A percentile compares a stretch with the other conserved stretches of the same genome.
Evolutionary conservation across 92 coral and sea anemone genomes (phyloP).

Genomic region (Heliopora coerulea): DNA sequence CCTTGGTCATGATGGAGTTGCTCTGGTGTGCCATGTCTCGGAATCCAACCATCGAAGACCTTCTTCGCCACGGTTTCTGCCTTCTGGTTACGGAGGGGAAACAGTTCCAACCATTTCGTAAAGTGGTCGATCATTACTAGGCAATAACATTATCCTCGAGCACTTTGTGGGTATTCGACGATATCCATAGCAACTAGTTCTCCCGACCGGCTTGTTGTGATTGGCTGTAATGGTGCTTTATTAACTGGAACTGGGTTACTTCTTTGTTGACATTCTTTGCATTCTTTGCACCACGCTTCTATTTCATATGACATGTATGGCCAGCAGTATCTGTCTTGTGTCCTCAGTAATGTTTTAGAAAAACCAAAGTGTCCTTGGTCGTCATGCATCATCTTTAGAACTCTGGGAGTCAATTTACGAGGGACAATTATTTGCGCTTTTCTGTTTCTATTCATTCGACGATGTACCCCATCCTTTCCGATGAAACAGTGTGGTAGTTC

Average conservation of each 20-base stretch:
- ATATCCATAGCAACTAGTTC: too few relatives aligned
- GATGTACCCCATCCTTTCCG: conserved; percentile 41
- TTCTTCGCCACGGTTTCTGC: too few relatives aligned
- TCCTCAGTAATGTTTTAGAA: conserved; percentile 34
- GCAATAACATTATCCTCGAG: too few relatives aligned
- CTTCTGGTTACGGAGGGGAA: too few relatives aligned
- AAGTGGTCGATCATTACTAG: too few relatives aligned
- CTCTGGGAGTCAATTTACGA: conserved; percentile 32
- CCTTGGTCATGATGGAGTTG: too few relatives aligned
- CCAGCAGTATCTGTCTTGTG: conserved; percentile 38
- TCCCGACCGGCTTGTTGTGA: too few relatives aligned
- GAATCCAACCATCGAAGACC: too few relatives aligned
- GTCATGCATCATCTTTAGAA: conserved; percentile 53
- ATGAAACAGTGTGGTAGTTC: conserved; percentile 22
- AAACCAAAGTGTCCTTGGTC: conserved; percentile 52
- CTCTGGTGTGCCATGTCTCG: too few relatives aligned
- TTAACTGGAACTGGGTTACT: conserved; percentile 41
- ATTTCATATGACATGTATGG: conserved; percentile 37
- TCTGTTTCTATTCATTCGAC: conserved; percentile 19
- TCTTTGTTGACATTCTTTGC: conserved; percentile 43
- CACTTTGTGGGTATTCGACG: too few relatives aligned
- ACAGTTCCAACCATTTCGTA: too few relatives aligned
- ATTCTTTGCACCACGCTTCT: conserved; percentile 44
- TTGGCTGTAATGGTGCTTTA: conserved; percentile 36
- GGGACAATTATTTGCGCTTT: conserved; percentile 46